Percentiles rank a stretch among this genome's conserved stretches.
Evolutionary conservation across 64 coral and sea anemone species (phyloP).

Genomic region (Montipora sp.): DNA sequence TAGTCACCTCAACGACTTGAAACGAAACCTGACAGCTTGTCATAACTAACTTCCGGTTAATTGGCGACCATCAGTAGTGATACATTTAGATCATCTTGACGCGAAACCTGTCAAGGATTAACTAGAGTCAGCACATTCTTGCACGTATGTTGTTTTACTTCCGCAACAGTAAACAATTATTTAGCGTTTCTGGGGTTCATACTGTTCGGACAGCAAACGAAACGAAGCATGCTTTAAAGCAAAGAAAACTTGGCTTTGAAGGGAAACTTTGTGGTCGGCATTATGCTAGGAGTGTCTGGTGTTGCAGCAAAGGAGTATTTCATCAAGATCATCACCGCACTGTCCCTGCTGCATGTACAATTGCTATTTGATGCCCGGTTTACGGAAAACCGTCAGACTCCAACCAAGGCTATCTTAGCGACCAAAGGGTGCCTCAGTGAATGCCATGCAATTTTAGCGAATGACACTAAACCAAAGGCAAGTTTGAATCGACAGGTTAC

Average conservation of each 20-base stretch:
- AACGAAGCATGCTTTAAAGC: not conserved
- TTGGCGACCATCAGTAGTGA: no score
- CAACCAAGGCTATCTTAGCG: not conserved
- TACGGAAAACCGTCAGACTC: not conserved
- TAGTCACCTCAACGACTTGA: no score
- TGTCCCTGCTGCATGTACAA: not conserved
- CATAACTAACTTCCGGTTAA: no score
- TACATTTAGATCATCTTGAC: no score
- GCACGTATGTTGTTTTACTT: not conserved
- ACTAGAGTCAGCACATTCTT: no score
- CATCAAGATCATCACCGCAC: not conserved
- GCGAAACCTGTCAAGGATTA: no score
- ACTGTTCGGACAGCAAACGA: not conserved
- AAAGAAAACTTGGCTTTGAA: not conserved
- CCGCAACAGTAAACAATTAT: not conserved
- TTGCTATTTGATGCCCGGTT: not conserved
- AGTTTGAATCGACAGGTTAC: not conserved
- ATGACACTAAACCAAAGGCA: not conserved
- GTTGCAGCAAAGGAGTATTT: not conserved
- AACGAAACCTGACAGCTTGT: no score
- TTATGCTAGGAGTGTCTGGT: not conserved
- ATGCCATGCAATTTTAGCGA: not conserved
- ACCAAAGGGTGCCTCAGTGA: not conserved
- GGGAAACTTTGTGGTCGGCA: not conserved
- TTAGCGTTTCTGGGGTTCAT: not conserved